phyloP scores from a whole-genome alignment of 2,113 vertebrate genomes.

The Sterrhoptilus dennistouni region DNA sequence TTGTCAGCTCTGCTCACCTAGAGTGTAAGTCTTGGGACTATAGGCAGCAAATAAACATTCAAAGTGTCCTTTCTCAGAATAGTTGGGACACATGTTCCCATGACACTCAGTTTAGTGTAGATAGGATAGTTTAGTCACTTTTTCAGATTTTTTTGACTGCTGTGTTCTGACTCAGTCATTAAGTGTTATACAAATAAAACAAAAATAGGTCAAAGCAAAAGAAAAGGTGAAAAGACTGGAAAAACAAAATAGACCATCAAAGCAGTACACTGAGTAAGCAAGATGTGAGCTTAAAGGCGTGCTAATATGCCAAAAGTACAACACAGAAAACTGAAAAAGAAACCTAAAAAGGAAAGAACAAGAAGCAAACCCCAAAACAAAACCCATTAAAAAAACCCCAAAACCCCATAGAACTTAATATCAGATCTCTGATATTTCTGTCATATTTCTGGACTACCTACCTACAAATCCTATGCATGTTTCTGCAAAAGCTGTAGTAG shows the following conservation, averaged over 20 bases:
- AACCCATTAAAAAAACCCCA: neutral
- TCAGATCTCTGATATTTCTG: neutral
- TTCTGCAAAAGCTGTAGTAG: neutral
- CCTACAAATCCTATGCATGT: neutral
- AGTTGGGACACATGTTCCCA: neutral
- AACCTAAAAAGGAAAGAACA: neutral
- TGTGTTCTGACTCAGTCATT: neutral
- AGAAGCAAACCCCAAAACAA: neutral
- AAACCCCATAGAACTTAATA: neutral
- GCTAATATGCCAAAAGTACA: neutral
- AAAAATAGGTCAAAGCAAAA: neutral
- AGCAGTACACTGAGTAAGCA: neutral
- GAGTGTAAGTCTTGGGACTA: neutral
- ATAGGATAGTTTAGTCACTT: neutral
- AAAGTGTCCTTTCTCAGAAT: neutral
- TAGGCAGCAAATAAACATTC: neutral
- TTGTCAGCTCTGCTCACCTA: neutral
- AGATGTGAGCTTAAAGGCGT: neutral
- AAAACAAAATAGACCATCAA: neutral
- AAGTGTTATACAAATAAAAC: neutral
- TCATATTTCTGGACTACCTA: neutral
- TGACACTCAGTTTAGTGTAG: neutral
- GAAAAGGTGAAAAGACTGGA: neutral
- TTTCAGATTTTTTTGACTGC: neutral
- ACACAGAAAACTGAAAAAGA: neutral